These are phyloP conservation scores for Meandrina meandrites DNA, from an alignment of 92 coral and sea anemone species.

Conservation along the genomic window DNA sequence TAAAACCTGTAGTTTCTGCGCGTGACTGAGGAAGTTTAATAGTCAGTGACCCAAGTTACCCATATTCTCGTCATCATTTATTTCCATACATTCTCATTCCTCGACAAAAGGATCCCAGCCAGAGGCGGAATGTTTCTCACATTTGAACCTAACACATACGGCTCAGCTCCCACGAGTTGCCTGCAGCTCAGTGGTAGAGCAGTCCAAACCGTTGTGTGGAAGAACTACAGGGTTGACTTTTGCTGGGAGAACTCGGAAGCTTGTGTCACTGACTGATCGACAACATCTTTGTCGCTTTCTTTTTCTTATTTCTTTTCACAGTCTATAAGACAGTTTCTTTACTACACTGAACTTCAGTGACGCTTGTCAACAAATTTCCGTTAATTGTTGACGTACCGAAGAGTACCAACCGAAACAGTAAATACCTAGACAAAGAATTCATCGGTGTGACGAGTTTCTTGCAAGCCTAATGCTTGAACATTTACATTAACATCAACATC, in stretches of 20 bases:
- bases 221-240: background rate
- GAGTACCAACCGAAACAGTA: background rate
- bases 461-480: conserved; percentile 6
- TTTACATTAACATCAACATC: background rate
- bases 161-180: background rate
- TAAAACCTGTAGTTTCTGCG: background rate
- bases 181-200: background rate
- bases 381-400: background rate
- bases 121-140: background rate
- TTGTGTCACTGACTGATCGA: background rate
- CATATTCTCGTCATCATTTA: background rate
- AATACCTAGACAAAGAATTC: conserved; percentile 5
- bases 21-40: background rate
- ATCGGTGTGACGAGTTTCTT: conserved; percentile 10
- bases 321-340: too few relatives aligned
- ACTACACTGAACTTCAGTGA: background rate
- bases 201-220: background rate
- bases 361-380: background rate
- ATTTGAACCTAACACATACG: background rate
- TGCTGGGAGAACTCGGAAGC: background rate
- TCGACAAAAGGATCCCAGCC: background rate
- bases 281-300: background rate
- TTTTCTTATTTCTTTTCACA: too few relatives aligned
- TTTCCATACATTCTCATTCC: background rate
- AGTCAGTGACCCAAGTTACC: background rate